These are phyloP conservation scores for Oithona nana DNA, from an alignment of 2,888 invertebrate species.

Conservation along the genomic window DNA sequence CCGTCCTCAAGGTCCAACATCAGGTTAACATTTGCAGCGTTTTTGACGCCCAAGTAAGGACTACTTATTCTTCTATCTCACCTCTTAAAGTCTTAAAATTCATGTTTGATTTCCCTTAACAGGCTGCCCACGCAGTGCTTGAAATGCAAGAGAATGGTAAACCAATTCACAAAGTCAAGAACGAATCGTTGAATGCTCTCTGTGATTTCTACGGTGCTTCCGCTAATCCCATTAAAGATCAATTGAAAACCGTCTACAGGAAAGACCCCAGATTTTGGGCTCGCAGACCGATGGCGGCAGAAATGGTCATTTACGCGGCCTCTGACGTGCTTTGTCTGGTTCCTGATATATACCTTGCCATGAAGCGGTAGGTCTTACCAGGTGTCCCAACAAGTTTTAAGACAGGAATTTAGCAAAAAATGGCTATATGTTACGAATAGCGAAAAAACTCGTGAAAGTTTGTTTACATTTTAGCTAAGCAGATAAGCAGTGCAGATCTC, in stretches of 20 bases:
- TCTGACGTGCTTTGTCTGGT: slow-evolving; percentile 70
- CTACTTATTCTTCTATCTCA: background rate
- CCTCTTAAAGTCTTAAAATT: background rate
- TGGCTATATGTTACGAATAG: too few species aligned
- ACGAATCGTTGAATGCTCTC: slow-evolving; percentile 70
- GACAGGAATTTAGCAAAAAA: too few species aligned
- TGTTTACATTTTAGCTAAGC: too few species aligned
- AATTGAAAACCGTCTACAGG: slow-evolving; percentile 27
- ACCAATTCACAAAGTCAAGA: slow-evolving; percentile 84
- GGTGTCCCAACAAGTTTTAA: too few species aligned
- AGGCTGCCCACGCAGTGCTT: slow-evolving; percentile 73
- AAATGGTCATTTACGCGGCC: slow-evolving; percentile 77
- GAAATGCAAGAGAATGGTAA: slow-evolving; percentile 73
- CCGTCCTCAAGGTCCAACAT: slow-evolving; percentile 66
- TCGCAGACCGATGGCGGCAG: slow-evolving; percentile 61
- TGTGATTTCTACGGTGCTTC: slow-evolving; percentile 75
- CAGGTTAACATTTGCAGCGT: slow-evolving; percentile 61
- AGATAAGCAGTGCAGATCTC: too few species aligned
- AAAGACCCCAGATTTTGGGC: slow-evolving; percentile 48
- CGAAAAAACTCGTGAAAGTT: too few species aligned
- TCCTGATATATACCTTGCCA: slow-evolving; percentile 55
- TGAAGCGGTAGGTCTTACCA: slow-evolving; percentile 35
- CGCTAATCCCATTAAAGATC: slow-evolving; percentile 74
- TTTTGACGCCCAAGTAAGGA: slow-evolving; percentile 61
- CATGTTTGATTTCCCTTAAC: slow-evolving; percentile 11